Percentiles rank a stretch among this genome's conserved stretches.
Conservation (phyloP, 2,797 vertebrate genomes). For the Synanceia verrucosa region DNA sequence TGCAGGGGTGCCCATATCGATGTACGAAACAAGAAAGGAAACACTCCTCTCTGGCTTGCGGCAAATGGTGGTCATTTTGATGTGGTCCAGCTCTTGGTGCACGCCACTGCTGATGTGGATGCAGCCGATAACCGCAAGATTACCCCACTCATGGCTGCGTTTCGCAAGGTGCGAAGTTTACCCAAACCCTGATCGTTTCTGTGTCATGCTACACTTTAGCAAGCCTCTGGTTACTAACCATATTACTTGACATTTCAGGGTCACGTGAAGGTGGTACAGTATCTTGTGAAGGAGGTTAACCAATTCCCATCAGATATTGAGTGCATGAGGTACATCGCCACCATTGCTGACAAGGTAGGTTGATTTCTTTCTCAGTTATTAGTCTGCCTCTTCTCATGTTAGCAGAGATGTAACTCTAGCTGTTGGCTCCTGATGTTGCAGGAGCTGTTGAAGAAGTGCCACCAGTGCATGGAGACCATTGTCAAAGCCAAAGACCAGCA, state of each 20-base stretch:
- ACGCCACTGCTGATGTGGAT: slow-evolving; percentile 96
- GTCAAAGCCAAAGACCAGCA: slow-evolving; percentile 99
- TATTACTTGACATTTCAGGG: slow-evolving; percentile 81
- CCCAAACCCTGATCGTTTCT: neutral
- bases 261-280: slow-evolving; percentile 98
- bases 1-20: slow-evolving; percentile 96
- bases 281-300: slow-evolving; percentile 98
- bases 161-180: slow-evolving; percentile 88
- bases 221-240: slow-evolving; percentile 5
- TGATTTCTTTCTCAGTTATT: neutral
- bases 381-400: neutral
- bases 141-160: slow-evolving; percentile 98
- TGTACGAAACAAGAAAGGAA: slow-evolving; percentile 98
- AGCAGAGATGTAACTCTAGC: neutral
- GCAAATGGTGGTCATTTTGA: slow-evolving; percentile 98
- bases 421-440: slow-evolving; percentile 55
- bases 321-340: slow-evolving; percentile 99
- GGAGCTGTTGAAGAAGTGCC: slow-evolving; percentile 98
- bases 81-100: slow-evolving; percentile 95
- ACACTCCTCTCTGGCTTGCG: slow-evolving; percentile 97
- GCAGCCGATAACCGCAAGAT: slow-evolving; percentile 99
- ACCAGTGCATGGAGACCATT: slow-evolving; percentile 99
- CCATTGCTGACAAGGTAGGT: slow-evolving; percentile 96
- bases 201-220: neutral
- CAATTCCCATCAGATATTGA: slow-evolving; percentile 99